phyloP scores from a whole-genome alignment of 2,113 vertebrate genomes.

The Pterophyllum scalare region DNA sequence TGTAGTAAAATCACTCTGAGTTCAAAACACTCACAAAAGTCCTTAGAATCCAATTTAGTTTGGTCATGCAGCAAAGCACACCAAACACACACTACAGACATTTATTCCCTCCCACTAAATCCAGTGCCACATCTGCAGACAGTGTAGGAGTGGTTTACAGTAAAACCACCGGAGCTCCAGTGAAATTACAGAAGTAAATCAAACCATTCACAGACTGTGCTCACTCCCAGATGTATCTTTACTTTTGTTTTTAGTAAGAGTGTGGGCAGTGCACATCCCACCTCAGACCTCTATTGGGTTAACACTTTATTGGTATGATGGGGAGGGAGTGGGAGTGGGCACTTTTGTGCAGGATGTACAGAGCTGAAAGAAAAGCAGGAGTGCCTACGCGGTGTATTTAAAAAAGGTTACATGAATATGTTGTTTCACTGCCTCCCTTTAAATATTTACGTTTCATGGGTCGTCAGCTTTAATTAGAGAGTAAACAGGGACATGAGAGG shows the following conservation, averaged over 20 bases:
- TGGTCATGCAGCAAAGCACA: constrained; percentile 12
- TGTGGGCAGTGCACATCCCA: constrained; percentile 64
- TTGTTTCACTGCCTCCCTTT: constrained; percentile 44
- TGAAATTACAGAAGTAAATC: constrained; percentile 77
- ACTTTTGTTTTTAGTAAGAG: constrained; percentile 71
- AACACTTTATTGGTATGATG: constrained; percentile 51
- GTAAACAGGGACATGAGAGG: constrained; percentile 33
- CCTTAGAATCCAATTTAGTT: constrained; percentile 13
- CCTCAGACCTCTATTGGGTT: constrained; percentile 53
- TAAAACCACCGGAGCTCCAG: constrained; percentile 70
- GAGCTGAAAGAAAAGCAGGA: constrained; percentile 25
- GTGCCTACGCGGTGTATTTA: constrained; percentile 37
- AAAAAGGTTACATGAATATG: constrained; percentile 34
- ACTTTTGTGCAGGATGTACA: constrained; percentile 27
- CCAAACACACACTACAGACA: constrained; percentile 25
- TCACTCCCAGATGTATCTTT: constrained; percentile 68
- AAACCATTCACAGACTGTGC: constrained; percentile 62
- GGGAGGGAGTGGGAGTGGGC: constrained; percentile 49
- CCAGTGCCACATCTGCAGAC: constrained; percentile 75
- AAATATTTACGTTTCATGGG: constrained; percentile 63
- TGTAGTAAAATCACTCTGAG: not conserved
- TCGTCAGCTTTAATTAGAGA: constrained; percentile 54
- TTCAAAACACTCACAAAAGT: constrained; percentile 27
- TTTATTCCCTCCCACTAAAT: constrained; percentile 33
- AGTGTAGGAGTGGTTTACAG: constrained; percentile 77